A percentile compares a stretch with the other conserved stretches of the same genome.
phyloP scores from a whole-genome alignment of 1,140 invertebrate genomes.

The Drosophila nebulosa region DNA sequence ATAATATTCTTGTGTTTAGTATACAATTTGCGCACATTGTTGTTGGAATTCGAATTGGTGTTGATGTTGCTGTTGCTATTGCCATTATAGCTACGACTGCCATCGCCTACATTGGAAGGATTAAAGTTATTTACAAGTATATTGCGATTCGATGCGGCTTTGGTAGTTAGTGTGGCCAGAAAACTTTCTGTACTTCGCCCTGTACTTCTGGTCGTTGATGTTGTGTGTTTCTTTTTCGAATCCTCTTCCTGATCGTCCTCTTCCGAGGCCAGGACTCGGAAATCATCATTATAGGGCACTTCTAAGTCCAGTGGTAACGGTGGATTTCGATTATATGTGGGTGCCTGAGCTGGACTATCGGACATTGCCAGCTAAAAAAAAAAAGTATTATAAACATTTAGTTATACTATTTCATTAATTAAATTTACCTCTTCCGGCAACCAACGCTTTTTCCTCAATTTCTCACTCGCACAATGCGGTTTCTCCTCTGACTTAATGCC shows the following conservation, averaged over 20 bases:
- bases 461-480: slow-evolving; percentile 77
- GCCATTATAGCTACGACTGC: slow-evolving; percentile 63
- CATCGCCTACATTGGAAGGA: slow-evolving; percentile 72
- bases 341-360: slow-evolving; percentile 59
- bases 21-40: slow-evolving; percentile 70
- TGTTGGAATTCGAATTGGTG: slow-evolving; percentile 40
- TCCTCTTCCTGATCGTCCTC: slow-evolving; percentile 50
- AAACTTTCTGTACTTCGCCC: slow-evolving; percentile 67
- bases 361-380: slow-evolving; percentile 63
- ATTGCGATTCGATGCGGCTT: slow-evolving; percentile 74
- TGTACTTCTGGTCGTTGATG: slow-evolving; percentile 44
- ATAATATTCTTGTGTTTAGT: slow-evolving; percentile 80
- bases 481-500: slow-evolving; percentile 46
- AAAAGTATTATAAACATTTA: slow-evolving; percentile 1
- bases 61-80: slow-evolving; percentile 50
- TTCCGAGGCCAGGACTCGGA: slow-evolving; percentile 79
- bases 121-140: slow-evolving; percentile 80
- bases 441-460: slow-evolving; percentile 78
- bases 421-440: slow-evolving; percentile 80
- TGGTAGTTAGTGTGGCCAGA: slow-evolving; percentile 64
- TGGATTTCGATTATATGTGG: slow-evolving; percentile 83
- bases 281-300: slow-evolving; percentile 84
- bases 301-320: slow-evolving; percentile 84
- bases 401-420: not conserved
- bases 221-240: slow-evolving; percentile 28